Evolutionary conservation across 2,797 vertebrate genomes (phyloP).

Genomic region (Xenopus petersii): DNA sequence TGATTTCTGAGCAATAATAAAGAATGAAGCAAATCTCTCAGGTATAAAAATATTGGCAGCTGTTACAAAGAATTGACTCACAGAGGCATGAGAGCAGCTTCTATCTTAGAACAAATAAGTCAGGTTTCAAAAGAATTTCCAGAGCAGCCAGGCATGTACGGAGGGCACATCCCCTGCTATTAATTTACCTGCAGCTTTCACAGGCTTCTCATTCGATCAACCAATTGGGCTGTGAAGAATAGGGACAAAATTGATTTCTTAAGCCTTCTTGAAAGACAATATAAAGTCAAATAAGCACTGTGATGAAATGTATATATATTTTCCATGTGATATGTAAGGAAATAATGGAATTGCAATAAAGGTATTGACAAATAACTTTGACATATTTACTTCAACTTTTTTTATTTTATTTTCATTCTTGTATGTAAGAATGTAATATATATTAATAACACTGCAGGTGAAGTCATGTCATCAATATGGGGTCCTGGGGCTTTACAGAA

Average conservation of each 20-base stretch:
- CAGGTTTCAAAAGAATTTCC: slow-evolving; percentile 68
- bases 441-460: too few species aligned
- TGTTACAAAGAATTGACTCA: slow-evolving; percentile 78
- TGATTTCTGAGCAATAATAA: slow-evolving; percentile 85
- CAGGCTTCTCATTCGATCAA: slow-evolving; percentile 59
- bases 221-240: slow-evolving; percentile 58
- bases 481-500: too few species aligned
- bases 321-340: slow-evolving; percentile 11
- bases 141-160: slow-evolving; percentile 66
- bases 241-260: slow-evolving; percentile 65
- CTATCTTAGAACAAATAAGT: slow-evolving; percentile 79
- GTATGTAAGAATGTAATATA: too few species aligned
- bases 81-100: slow-evolving; percentile 64
- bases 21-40: slow-evolving; percentile 79
- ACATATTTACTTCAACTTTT: too few species aligned
- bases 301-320: slow-evolving; percentile 53
- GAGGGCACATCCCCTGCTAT: slow-evolving; percentile 61
- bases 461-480: too few species aligned
- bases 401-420: too few species aligned
- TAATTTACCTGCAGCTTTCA: slow-evolving; percentile 67
- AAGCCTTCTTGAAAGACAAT: slow-evolving; percentile 57
- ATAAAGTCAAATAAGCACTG: slow-evolving; percentile 44
- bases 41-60: slow-evolving; percentile 83
- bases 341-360: not conserved
- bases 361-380: not conserved